Evolutionary conservation across 2,797 vertebrate genomes (phyloP), one percentile per base, ranked within the genome.

Genomic region (Crotalus adamanteus): DNA sequence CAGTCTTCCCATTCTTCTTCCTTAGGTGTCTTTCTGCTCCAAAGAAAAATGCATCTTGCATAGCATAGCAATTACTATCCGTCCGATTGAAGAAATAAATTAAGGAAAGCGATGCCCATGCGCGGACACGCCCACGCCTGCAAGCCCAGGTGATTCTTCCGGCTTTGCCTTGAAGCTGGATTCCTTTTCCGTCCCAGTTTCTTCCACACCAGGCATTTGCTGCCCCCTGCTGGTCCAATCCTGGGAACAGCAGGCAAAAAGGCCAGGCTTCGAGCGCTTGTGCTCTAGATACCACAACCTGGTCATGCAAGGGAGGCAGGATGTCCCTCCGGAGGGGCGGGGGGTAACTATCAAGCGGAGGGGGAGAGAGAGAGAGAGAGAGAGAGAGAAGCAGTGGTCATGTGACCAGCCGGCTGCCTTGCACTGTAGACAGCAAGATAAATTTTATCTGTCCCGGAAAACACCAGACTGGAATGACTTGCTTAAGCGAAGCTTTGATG

Each of bases 141-240:
- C 42, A 6, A 69, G 53, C 4, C 86, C 92, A 85, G 73, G 92
- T 55, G 87, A 28, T 51, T 42, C 57, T 57, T 51, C 61, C 20
- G n/a, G 18, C 55, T n/a, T 57, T 7, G 4, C 31, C 13, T 47
- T 47, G 73, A 22, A 12, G 56, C 53, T 20, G 6, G 14, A 13
- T 31, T 42, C 51, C 9, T 4, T 8, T 42, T 20, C 28, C 0
- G 1, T 31, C 86, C 4, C 63, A 11, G 57, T 3, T 31, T 91
- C n/a, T 47, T 63, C 63, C 89, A 88, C 3, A 3, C 26, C 69
- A 26, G 93, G 86, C 59, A 22, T 88, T 88, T 94, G 93, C 93
- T 90, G 91, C 93, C 93, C 89, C 89, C 89, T 94, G 51, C 91
- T 88, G 93, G 89, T 6, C 13, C 8, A 20, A 6, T 4, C 6